Base-by-base conservation (phyloP, 2,888 invertebrate species). In the Cataglyphis rosenhaueri region DNA sequence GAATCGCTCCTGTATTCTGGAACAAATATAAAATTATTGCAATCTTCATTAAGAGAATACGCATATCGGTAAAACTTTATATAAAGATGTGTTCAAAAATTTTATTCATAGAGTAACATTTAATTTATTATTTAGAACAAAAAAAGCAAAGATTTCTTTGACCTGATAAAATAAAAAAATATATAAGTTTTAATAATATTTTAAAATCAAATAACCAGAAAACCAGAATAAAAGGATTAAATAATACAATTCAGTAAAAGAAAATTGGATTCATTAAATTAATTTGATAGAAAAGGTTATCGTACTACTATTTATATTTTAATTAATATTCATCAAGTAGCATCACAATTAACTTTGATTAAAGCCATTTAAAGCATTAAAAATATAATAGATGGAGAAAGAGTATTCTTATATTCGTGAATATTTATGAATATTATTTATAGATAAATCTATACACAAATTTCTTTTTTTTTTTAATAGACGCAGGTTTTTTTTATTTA, bases 1-100 rank as follows among this genome's bases (percentile, higher is more conserved):
- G 92, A 88, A 75, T 94, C 94, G 74, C 93, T 92, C n/a, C 85
- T 88, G 81, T 92, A 92, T 41, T 92, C 93, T 94, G 85, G 21
- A 87, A 90, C 18, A 81, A 66, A 66, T 44, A 25, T 8, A 59
- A 25, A 25, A 25, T 25, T 25, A 25, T 25, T 12, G 18, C 3
- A 61, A 73, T 55, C 64, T 74, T 64, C 1, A 52, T 41, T 55
- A 38, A 41, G 18, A 15, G 0, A 52, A 52, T 35, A 66, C 1
- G 44, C 25, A 52, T 35, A 55, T 70, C 6, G 6, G 6, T 35
- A 1, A 70, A 41, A 12, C 12, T 3, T 41, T 3, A 41, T 12
- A 12, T 41, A 41, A 41, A 41, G 41, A 0, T 41, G 41, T 9
- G 41, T 41, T 10, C 12, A 3, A 10, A 41, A 12, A 41, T 41